Percentiles rank a stretch among this genome's conserved stretches.
Conservation (phyloP, 1,140 invertebrate genomes). For the Wasmannia auropunctata region DNA sequence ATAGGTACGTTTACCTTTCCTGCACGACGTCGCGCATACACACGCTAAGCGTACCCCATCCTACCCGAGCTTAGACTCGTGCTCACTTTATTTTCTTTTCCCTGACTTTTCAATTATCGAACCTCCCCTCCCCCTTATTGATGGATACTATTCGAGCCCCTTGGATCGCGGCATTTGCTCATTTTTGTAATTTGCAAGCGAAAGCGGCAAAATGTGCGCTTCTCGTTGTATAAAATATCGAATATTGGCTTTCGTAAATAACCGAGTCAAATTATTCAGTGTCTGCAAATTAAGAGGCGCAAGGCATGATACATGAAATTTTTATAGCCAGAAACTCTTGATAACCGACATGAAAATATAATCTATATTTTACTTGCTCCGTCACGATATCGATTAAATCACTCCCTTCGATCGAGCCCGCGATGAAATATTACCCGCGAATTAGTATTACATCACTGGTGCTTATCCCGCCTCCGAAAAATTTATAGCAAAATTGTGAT, state of each 20-base stretch:
- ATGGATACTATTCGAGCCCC: not conserved
- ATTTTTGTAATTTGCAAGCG: not conserved
- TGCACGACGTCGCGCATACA: not conserved
- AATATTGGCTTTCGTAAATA: not conserved
- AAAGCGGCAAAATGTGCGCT: not conserved
- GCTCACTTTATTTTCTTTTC: conserved; percentile 6
- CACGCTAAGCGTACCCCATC: not conserved
- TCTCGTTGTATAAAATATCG: not conserved
- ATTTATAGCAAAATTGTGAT: not conserved
- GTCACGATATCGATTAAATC: not conserved
- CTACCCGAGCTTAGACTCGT: not conserved
- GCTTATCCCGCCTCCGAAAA: not conserved
- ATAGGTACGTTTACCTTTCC: conserved; percentile 19
- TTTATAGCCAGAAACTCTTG: not conserved
- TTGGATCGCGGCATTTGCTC: not conserved
- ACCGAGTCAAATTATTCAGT: not conserved
- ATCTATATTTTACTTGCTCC: not conserved
- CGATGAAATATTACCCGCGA: conserved; percentile 22
- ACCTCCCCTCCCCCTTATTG: not conserved
- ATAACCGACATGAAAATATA: not conserved
- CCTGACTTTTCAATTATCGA: conserved; percentile 43
- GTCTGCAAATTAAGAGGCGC: not conserved
- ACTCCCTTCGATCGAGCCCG: not conserved
- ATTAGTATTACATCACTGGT: not conserved
- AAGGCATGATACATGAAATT: not conserved